phyloP scores from a whole-genome alignment of 2,113 vertebrate genomes.

The Pheucticus melanocephalus region DNA sequence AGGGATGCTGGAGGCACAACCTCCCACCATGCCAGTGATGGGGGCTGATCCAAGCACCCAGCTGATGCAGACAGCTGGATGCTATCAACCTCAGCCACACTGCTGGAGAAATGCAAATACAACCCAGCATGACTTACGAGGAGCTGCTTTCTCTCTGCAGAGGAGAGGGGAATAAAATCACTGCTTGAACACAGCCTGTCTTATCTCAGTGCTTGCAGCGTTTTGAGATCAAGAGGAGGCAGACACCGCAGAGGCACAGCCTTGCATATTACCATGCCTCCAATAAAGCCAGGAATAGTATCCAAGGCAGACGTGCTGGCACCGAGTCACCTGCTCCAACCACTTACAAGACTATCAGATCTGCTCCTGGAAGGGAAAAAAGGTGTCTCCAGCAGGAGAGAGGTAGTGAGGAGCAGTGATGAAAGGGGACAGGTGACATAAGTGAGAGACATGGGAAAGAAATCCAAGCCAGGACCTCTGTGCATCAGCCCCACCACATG shows the following conservation, averaged over 20 bases:
- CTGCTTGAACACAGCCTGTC: background rate
- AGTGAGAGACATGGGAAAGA: background rate
- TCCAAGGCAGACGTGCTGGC: background rate
- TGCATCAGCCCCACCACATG: fast-evolving
- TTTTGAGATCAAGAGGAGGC: background rate
- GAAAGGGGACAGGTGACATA: background rate
- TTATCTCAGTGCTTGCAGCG: background rate
- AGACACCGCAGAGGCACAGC: background rate
- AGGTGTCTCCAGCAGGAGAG: background rate
- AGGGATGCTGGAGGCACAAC: fast-evolving
- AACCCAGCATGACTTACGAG: background rate
- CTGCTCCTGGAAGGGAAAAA: background rate
- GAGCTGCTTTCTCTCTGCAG: background rate
- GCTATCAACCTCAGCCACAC: background rate
- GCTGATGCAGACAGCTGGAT: background rate
- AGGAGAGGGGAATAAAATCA: background rate
- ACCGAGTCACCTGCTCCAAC: slow-evolving; percentile 28
- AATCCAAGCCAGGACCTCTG: background rate
- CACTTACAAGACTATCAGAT: background rate
- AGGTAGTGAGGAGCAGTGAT: background rate
- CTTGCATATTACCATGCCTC: background rate
- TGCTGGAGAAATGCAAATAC: background rate
- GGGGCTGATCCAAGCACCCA: background rate
- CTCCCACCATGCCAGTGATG: fast-evolving
- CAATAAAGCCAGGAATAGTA: slow-evolving; percentile 27